These are phyloP conservation scores for Eospalax fontanierii DNA, from an alignment of 2,797 vertebrate species.

Conservation along the genomic window DNA sequence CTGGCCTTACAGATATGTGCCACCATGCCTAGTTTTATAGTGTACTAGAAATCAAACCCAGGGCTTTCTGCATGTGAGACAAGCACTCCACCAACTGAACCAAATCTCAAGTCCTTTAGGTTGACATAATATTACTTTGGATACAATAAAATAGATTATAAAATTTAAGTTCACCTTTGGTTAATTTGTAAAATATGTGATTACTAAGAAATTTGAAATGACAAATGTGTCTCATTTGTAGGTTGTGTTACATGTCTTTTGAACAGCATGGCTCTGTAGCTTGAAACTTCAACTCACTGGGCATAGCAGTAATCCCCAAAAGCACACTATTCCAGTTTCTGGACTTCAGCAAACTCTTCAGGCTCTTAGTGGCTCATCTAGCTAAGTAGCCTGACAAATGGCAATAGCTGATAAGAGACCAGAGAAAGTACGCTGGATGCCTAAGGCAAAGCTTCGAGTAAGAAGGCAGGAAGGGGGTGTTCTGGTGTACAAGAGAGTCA, in stretches of 20 bases:
- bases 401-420: constrained; percentile 21
- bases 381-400: constrained; percentile 44
- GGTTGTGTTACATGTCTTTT: constrained; percentile 5
- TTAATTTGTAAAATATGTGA: not conserved
- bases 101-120: not conserved
- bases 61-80: not conserved
- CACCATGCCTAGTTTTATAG: not conserved
- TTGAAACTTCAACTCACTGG: not conserved
- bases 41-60: not conserved
- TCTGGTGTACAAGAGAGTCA: not conserved
- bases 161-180: constrained; percentile 47
- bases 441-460: not conserved
- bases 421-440: constrained; percentile 12
- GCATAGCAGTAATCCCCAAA: not conserved
- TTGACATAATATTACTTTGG: not conserved
- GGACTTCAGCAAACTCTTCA: not conserved
- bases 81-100: not conserved
- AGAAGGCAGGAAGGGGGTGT: not conserved
- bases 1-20: not conserved
- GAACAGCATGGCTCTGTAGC: not conserved
- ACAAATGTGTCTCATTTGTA: not conserved
- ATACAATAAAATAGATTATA: constrained; percentile 12
- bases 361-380: constrained; percentile 28
- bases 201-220: constrained; percentile 43
- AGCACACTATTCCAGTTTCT: not conserved